Percentiles rank a stretch among this genome's conserved stretches.
phyloP scores from a whole-genome alignment of 2,888 invertebrate genomes.

The Kuschelorhynchus macadamiae region DNA sequence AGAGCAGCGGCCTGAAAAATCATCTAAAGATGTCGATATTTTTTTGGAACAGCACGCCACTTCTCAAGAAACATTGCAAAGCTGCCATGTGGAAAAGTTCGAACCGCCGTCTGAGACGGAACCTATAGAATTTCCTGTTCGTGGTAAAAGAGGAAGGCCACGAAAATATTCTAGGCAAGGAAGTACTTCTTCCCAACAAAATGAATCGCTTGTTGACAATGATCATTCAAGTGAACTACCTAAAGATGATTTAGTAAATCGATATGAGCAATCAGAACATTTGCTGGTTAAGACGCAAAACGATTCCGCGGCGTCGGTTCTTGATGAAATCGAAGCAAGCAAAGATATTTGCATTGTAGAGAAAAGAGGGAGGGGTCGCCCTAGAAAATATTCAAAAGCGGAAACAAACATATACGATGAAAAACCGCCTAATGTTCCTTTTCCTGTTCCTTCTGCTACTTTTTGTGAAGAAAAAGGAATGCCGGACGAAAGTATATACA shows the following conservation, averaged over 20 bases:
- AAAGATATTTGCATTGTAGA: too few relatives aligned
- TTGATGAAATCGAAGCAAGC: neutral
- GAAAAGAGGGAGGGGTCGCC: conserved; percentile 9
- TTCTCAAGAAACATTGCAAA: too few relatives aligned
- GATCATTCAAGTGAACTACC: neutral
- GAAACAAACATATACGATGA: too few relatives aligned
- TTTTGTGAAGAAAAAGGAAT: too few relatives aligned
- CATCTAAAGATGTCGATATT: neutral
- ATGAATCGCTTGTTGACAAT: neutral
- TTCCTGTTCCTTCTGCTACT: too few relatives aligned
- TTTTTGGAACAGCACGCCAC: neutral
- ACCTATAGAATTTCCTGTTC: neutral
- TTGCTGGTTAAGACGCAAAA: too few relatives aligned
- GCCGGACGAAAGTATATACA: too few relatives aligned
- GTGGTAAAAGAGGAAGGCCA: neutral
- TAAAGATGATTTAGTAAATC: neutral
- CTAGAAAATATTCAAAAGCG: conserved; percentile 2
- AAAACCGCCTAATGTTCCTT: too few relatives aligned
- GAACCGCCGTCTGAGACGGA: neutral
- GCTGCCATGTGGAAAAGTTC: too few relatives aligned
- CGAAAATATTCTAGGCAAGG: conserved; percentile 6
- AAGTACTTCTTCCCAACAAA: neutral
- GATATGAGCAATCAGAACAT: too few relatives aligned
- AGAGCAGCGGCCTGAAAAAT: too few relatives aligned
- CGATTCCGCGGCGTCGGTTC: too few relatives aligned